phyloP scores from a whole-genome alignment of 2,113 vertebrate genomes.

The Tamias sibiricus region DNA sequence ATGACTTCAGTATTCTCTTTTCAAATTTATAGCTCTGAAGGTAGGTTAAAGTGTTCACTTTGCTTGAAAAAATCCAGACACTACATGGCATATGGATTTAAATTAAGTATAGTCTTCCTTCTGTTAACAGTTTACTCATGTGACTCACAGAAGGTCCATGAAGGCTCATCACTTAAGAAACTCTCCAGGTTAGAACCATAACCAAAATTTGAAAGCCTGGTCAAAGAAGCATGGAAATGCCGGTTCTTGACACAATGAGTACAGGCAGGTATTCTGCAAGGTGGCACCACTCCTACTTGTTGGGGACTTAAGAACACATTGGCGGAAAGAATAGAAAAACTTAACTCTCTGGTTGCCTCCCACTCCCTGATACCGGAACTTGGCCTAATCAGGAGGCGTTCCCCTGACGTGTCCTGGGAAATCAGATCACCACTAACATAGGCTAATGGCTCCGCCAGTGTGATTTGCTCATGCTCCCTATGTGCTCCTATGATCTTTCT shows the following conservation, averaged over 20 bases:
- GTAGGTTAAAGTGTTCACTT: not conserved
- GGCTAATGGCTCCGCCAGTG: too few relatives aligned
- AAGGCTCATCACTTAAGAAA: not conserved
- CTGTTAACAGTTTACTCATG: not conserved
- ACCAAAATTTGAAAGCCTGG: conserved; percentile 12
- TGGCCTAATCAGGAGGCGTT: too few relatives aligned
- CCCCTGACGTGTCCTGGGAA: too few relatives aligned
- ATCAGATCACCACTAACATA: too few relatives aligned
- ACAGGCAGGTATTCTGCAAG: not conserved
- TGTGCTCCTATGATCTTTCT: too few relatives aligned
- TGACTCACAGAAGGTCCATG: not conserved
- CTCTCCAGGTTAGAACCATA: not conserved
- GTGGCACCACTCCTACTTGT: not conserved
- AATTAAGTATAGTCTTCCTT: conserved; percentile 21
- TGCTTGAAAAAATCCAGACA: not conserved
- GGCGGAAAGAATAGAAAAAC: too few relatives aligned
- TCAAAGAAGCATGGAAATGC: not conserved
- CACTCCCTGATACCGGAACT: too few relatives aligned
- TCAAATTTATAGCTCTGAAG: conserved; percentile 26
- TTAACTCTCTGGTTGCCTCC: too few relatives aligned
- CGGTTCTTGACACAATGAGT: not conserved
- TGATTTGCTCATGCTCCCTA: too few relatives aligned
- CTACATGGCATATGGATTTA: not conserved
- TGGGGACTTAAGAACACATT: too few relatives aligned
- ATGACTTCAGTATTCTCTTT: not conserved